Evolutionary conservation across 1,140 invertebrate species (phyloP).

Genomic region (Hormaphis cornu): DNA sequence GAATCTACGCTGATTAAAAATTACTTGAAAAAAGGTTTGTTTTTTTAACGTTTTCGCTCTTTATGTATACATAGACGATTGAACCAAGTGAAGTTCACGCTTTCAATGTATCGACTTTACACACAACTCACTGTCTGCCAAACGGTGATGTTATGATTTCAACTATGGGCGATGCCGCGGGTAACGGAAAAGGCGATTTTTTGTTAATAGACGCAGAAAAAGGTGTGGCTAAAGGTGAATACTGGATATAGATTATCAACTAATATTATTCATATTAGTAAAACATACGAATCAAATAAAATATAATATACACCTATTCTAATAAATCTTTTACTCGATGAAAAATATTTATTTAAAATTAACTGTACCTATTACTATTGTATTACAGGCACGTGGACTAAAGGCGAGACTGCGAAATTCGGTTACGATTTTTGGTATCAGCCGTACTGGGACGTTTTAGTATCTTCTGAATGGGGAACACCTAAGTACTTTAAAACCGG

Average conservation of each 20-base stretch:
- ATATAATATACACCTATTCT: too few relatives aligned
- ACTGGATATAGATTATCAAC: background rate
- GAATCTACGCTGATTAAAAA: too few relatives aligned
- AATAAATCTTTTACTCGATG: too few relatives aligned
- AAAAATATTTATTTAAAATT: background rate
- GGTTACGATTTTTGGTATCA: conserved; percentile 95
- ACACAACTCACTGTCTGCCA: conserved; percentile 88
- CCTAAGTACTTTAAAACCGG: conserved; percentile 75
- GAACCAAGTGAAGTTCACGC: conserved; percentile 63
- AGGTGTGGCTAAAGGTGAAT: conserved; percentile 59
- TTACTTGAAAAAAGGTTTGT: background rate
- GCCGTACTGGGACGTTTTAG: conserved; percentile 81
- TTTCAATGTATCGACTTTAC: conserved; percentile 68
- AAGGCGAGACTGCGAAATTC: conserved; percentile 53
- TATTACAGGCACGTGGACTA: conserved; percentile 37
- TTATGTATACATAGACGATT: conserved; percentile 48
- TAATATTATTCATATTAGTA: too few relatives aligned
- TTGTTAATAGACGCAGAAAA: conserved; percentile 75
- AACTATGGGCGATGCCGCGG: conserved; percentile 73
- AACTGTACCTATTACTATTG: background rate
- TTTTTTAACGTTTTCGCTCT: background rate
- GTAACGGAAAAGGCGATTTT: conserved; percentile 77
- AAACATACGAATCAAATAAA: too few relatives aligned
- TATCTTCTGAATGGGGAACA: conserved; percentile 84
- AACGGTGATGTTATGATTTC: conserved; percentile 91